Evolutionary conservation across 2,797 vertebrate species (phyloP).

Genomic region (Triplophysa yarkandensis): DNA sequence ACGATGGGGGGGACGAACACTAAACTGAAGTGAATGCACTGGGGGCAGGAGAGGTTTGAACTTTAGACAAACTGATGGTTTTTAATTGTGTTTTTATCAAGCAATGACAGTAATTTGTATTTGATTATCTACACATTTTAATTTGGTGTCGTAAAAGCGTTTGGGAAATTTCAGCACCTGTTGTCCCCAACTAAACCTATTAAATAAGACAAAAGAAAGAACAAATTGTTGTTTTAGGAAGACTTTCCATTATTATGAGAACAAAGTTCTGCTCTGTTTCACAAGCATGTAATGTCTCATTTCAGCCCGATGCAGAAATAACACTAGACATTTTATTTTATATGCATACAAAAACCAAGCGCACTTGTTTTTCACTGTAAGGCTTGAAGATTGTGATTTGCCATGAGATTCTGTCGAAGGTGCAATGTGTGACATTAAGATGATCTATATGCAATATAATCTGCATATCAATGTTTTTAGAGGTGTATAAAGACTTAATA

Average conservation of each 20-base stretch:
- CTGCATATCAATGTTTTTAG: no score
- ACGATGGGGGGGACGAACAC: not conserved
- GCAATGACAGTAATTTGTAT: not conserved
- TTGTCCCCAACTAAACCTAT: not conserved
- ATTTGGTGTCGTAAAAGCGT: not conserved
- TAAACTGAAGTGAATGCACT: conserved; percentile 1
- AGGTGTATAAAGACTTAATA: no score
- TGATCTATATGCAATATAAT: no score
- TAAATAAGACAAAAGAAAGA: conserved; percentile 2
- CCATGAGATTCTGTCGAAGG: no score
- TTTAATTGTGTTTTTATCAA: not conserved
- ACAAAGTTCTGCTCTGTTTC: conserved; percentile 56
- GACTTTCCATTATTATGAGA: conserved; percentile 28
- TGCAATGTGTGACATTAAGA: no score
- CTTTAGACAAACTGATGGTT: not conserved
- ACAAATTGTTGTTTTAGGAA: conserved; percentile 13
- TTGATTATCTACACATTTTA: not conserved
- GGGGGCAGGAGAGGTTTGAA: not conserved
- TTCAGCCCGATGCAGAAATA: conserved; percentile 51
- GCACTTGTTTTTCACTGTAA: not conserved
- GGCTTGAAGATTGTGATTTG: no score
- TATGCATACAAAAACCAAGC: not conserved
- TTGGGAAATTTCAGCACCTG: not conserved
- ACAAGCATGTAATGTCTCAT: conserved; percentile 45
- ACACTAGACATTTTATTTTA: not conserved